A percentile compares a stretch with the other conserved stretches of the same genome.
Conservation (phyloP, 2,113 vertebrate species). For the Triplophysa tibetana region DNA sequence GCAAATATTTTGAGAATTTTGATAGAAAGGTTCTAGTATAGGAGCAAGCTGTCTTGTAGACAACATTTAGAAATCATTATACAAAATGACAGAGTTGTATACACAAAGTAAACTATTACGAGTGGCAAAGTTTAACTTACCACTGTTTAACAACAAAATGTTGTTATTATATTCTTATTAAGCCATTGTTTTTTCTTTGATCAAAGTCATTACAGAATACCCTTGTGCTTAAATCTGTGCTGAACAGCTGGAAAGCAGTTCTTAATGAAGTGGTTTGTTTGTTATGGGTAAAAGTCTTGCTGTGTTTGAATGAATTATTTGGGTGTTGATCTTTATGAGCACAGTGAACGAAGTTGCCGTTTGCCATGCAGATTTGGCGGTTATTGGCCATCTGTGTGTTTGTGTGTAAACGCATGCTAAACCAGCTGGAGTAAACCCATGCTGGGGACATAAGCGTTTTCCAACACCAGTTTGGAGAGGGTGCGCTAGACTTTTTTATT, state of each 20-base stretch:
- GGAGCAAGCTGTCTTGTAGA: no score
- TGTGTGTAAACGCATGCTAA: neutral
- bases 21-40: no score
- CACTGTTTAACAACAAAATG: no score
- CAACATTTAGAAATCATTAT: no score
- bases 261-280: constrained; percentile 17
- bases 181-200: no score
- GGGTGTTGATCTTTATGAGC: constrained; percentile 22
- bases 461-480: neutral
- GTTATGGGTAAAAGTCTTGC: neutral
- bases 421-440: constrained; percentile 46
- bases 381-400: constrained; percentile 45
- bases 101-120: no score
- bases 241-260: constrained; percentile 9
- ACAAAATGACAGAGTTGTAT: no score
- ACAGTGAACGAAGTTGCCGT: neutral
- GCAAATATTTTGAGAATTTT: no score
- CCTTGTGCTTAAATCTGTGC: neutral
- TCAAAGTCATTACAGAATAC: neutral
- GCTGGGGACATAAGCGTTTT: constrained; percentile 15
- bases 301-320: constrained; percentile 35
- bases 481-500: no score
- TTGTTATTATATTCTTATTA: no score
- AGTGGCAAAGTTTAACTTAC: no score
- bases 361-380: constrained; percentile 33